phyloP scores from a whole-genome alignment of 2,113 vertebrate species.

The Sphaerodactylus townsendi region DNA sequence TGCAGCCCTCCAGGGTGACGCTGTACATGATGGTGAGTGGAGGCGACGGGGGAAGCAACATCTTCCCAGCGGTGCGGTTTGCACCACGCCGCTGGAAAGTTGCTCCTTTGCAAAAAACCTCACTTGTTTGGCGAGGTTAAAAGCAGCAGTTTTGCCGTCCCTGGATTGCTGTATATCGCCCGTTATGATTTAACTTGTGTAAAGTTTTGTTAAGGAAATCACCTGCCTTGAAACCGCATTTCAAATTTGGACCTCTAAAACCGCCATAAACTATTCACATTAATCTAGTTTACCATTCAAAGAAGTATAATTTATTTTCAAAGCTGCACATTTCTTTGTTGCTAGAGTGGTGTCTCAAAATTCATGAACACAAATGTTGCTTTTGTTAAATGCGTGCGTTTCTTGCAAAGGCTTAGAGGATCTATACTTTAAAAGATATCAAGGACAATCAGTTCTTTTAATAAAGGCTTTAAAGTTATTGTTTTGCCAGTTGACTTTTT shows the following conservation, averaged over 20 bases:
- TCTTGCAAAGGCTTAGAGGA: slow-evolving; percentile 38
- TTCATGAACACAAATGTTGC: slow-evolving; percentile 19
- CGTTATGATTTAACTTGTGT: slow-evolving; percentile 5
- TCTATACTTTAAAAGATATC: neutral
- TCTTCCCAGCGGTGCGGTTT: too few species aligned
- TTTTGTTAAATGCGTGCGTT: slow-evolving; percentile 19
- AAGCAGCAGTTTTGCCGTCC: too few species aligned
- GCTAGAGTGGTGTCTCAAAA: slow-evolving; percentile 7
- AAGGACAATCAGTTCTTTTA: neutral
- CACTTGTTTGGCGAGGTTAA: too few species aligned
- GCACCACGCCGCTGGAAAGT: too few species aligned
- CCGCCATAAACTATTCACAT: slow-evolving; percentile 32
- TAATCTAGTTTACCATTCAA: slow-evolving; percentile 9
- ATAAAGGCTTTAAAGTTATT: slow-evolving; percentile 35
- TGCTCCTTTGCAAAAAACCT: too few species aligned
- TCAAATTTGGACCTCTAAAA: slow-evolving; percentile 45
- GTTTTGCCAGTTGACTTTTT: slow-evolving; percentile 31
- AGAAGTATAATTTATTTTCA: slow-evolving; percentile 33
- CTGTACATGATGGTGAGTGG: too few species aligned
- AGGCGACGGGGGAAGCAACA: too few species aligned
- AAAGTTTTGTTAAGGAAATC: slow-evolving; percentile 46
- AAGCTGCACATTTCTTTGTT: slow-evolving; percentile 39
- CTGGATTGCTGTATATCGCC: too few species aligned
- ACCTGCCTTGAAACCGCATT: slow-evolving; percentile 10
- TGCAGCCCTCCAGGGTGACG: too few species aligned